Evolutionary conservation across 1,140 invertebrate species (phyloP).

Genomic region (Sinonovacula constricta): DNA sequence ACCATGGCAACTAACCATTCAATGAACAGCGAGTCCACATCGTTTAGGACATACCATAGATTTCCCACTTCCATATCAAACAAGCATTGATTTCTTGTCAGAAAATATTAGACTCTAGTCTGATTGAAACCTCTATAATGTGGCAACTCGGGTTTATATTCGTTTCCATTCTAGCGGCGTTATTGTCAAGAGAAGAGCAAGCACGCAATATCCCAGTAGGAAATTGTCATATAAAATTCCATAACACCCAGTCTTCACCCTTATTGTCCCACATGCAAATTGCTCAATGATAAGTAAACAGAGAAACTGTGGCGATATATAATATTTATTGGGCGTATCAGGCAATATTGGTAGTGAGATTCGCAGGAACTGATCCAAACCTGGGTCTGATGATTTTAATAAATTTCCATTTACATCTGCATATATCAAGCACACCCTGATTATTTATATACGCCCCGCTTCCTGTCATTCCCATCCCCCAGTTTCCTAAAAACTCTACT

Average conservation of each 20-base stretch:
- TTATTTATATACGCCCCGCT: no score
- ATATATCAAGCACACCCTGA: no score
- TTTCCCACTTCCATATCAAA: slow-evolving; percentile 45
- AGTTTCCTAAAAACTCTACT: no score
- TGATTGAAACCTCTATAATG: slow-evolving; percentile 53
- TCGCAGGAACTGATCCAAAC: no score
- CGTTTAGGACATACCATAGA: slow-evolving; percentile 12
- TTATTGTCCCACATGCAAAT: no score
- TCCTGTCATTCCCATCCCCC: no score
- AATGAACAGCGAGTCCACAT: slow-evolving; percentile 44
- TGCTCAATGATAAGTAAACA: slow-evolving; percentile 29
- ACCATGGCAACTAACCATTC: slow-evolving; percentile 41
- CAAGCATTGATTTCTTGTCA: slow-evolving; percentile 49
- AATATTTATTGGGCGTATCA: no score
- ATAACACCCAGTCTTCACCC: not conserved
- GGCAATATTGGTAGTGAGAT: no score
- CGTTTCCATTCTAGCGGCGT: slow-evolving; percentile 48
- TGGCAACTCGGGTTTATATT: slow-evolving; percentile 48
- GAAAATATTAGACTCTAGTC: slow-evolving; percentile 45
- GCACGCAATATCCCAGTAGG: slow-evolving; percentile 32
- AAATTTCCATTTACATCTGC: no score
- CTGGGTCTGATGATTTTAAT: no score
- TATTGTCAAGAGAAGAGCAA: slow-evolving; percentile 1
- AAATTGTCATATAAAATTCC: slow-evolving; percentile 31
- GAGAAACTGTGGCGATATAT: no score